Conservation (phyloP, 2,113 vertebrate genomes). For the Romanogobio albipinnatus region DNA sequence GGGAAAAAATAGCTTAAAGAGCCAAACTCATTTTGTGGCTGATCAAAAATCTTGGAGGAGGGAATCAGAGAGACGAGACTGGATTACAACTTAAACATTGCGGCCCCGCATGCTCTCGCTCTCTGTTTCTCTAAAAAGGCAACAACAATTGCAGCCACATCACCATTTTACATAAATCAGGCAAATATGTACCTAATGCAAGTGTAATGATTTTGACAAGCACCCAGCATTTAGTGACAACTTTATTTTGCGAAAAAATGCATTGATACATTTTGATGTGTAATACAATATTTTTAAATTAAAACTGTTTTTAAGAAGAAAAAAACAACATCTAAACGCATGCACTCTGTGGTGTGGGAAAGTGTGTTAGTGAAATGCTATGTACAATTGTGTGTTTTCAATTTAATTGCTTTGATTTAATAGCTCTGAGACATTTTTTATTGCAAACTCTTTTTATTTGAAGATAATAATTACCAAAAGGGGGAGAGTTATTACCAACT, state of each 20-base stretch:
- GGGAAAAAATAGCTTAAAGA: conserved; percentile 55
- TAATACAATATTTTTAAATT: conserved; percentile 59
- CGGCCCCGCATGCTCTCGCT: conserved; percentile 2
- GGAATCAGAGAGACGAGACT: conserved; percentile 61
- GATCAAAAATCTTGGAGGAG: conserved; percentile 64
- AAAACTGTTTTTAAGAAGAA: conserved; percentile 46
- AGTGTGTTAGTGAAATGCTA: conserved; percentile 61
- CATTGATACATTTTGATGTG: conserved; percentile 57
- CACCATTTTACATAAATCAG: conserved; percentile 20
- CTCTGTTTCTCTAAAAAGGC: conserved; percentile 6
- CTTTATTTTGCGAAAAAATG: conserved; percentile 70
- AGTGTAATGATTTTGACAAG: conserved; percentile 27
- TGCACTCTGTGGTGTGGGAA: conserved; percentile 61
- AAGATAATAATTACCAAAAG: conserved; percentile 79
- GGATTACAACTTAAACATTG: conserved; percentile 63
- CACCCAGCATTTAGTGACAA: conserved; percentile 48
- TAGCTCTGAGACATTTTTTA: conserved; percentile 67
- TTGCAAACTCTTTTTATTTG: conserved; percentile 66
- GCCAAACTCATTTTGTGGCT: conserved; percentile 67
- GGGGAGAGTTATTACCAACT: conserved; percentile 66
- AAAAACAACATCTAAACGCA: conserved; percentile 48
- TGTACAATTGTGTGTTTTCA: conserved; percentile 66
- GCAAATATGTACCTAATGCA: not conserved
- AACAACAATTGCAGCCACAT: conserved; percentile 6
- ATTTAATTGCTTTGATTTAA: conserved; percentile 57